Percentiles rank a stretch among this genome's conserved stretches.
These are phyloP conservation scores for Batillaria attramentaria DNA, from an alignment of 1,140 invertebrate species.

Conservation along the genomic window DNA sequence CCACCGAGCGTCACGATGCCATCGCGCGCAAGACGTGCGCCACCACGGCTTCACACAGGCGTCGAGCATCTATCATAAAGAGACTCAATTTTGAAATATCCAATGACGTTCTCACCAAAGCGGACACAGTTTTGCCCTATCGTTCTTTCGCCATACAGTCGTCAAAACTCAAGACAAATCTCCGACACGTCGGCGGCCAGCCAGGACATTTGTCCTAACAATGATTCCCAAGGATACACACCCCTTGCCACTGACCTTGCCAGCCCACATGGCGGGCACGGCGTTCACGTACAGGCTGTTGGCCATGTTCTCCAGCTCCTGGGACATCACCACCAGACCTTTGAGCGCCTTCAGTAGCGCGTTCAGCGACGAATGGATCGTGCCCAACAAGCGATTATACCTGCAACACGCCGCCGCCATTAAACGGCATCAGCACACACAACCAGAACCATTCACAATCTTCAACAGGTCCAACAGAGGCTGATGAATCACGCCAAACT, in stretches of 20 bases:
- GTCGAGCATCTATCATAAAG: too few species aligned
- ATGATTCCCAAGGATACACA: too few species aligned
- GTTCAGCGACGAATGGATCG: slow-evolving; percentile 64
- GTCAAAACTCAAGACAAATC: too few species aligned
- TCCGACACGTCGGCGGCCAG: too few species aligned
- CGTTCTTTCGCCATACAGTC: too few species aligned
- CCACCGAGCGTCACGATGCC: too few species aligned
- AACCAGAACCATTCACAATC: background rate
- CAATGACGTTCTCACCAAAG: too few species aligned
- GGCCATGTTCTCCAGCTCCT: slow-evolving; percentile 71
- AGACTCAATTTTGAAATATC: too few species aligned
- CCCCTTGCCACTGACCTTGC: slow-evolving; percentile 72
- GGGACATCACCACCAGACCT: slow-evolving; percentile 72
- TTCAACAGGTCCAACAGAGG: background rate
- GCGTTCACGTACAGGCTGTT: slow-evolving; percentile 70
- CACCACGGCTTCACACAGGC: too few species aligned
- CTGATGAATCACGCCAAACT: background rate
- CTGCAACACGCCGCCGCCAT: slow-evolving; percentile 45
- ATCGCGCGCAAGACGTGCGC: too few species aligned
- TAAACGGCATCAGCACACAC: background rate
- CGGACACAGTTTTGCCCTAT: too few species aligned
- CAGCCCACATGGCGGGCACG: slow-evolving; percentile 71
- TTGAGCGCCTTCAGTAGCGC: slow-evolving; percentile 72
- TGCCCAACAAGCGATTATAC: slow-evolving; percentile 67
- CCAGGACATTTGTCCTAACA: too few species aligned